These are phyloP conservation scores for Chionis minor DNA, from an alignment of 2,113 vertebrate species.

Conservation along the genomic window DNA sequence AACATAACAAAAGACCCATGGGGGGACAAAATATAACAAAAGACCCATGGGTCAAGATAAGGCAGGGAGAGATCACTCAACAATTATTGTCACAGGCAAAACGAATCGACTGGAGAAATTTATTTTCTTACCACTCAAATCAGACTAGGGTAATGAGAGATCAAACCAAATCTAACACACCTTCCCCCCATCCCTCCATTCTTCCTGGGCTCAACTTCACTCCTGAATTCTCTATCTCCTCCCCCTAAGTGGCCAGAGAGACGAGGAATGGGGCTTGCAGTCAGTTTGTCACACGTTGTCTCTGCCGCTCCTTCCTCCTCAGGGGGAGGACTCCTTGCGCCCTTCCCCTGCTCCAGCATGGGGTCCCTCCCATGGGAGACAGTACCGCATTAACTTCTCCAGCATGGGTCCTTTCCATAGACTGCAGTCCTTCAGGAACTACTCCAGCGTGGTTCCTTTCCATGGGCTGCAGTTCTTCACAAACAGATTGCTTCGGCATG, in stretches of 20 bases:
- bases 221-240: fast-evolving
- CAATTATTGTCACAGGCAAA: fast-evolving
- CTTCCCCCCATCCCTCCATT: not conserved
- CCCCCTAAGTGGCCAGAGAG: fast-evolving
- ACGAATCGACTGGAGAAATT: fast-evolving
- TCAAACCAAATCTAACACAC: not conserved
- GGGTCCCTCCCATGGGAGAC: fast-evolving
- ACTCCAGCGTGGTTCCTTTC: fast-evolving
- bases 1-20: fast-evolving
- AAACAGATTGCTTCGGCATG: not conserved
- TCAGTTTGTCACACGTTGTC: fast-evolving
- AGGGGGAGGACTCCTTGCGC: not conserved
- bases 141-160: not conserved
- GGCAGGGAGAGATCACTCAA: not conserved
- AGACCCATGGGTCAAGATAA: fast-evolving
- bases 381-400: not conserved
- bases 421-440: not conserved
- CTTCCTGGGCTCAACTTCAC: not conserved
- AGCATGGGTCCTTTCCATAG: fast-evolving
- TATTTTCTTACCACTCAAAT: not conserved
- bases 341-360: fast-evolving
- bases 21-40: not conserved
- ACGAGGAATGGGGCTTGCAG: fast-evolving
- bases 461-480: fast-evolving
- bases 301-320: not conserved